Conservation (phyloP, 2,797 vertebrate genomes). For the Tapera naevia region DNA sequence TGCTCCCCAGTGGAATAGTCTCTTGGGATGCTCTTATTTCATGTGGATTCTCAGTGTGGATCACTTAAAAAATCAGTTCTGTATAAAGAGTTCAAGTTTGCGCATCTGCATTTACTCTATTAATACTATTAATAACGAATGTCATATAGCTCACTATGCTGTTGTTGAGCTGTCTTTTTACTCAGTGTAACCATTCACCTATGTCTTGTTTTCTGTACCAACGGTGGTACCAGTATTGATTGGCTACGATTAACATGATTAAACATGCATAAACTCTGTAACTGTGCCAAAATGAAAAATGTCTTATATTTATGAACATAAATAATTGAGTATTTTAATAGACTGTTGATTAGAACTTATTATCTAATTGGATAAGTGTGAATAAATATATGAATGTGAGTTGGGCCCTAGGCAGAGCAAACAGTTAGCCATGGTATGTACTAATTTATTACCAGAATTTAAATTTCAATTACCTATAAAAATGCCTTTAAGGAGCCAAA, state of each 20-base stretch:
- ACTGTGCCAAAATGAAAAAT: conserved; percentile 28
- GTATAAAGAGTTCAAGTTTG: neutral
- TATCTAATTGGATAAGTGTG: conserved; percentile 22
- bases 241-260: conserved; percentile 13
- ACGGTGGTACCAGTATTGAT: conserved; percentile 23
- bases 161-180: neutral
- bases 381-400: conserved; percentile 21
- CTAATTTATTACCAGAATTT: neutral
- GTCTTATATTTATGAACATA: conserved; percentile 24
- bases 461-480: conserved; percentile 29
- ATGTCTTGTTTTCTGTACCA: neutral
- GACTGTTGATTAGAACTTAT: conserved; percentile 26
- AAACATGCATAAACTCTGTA: conserved; percentile 3
- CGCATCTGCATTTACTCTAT: conserved; percentile 3
- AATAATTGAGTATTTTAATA: conserved; percentile 44
- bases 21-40: conserved; percentile 42
- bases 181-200: neutral
- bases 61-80: conserved; percentile 28
- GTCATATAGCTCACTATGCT: neutral
- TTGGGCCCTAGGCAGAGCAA: neutral
- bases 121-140: conserved; percentile 31
- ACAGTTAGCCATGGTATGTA: neutral
- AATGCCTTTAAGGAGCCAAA: conserved; percentile 13
- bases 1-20: neutral
- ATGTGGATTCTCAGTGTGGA: conserved; percentile 10